Percentiles rank a stretch among this genome's conserved stretches.
Evolutionary conservation across 2,113 vertebrate species (phyloP).

Genomic region (Caloenas nicobarica): DNA sequence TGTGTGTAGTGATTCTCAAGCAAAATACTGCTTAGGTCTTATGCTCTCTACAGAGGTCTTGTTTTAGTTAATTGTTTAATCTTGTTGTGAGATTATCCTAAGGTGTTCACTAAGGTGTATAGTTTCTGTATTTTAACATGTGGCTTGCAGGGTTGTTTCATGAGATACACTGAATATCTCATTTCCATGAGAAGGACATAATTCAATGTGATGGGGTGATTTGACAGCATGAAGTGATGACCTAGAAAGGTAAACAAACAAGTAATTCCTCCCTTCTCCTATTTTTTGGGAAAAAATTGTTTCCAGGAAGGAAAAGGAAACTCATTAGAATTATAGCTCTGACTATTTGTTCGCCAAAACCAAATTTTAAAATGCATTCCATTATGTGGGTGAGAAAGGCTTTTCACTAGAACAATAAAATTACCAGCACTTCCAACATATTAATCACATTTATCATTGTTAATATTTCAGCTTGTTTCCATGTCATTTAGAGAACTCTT

Average conservation of each 20-base stretch:
- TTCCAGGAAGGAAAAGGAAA: neutral
- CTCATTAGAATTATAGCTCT: neutral
- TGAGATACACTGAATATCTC: neutral
- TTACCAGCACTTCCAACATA: neutral
- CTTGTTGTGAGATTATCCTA: neutral
- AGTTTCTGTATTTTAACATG: neutral
- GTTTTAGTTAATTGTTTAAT: neutral
- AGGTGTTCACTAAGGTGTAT: neutral
- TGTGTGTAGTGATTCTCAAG: neutral
- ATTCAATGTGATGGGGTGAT: neutral
- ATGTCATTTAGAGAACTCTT: neutral
- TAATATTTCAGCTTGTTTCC: neutral
- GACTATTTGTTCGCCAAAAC: neutral
- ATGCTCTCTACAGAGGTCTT: neutral
- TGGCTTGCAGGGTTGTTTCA: neutral
- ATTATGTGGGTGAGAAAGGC: neutral
- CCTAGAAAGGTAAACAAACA: neutral
- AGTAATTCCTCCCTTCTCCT: neutral
- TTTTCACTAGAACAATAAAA: neutral
- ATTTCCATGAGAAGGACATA: neutral
- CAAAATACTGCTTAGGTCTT: neutral
- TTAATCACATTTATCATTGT: neutral
- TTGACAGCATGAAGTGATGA: neutral
- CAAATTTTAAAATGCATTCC: neutral
- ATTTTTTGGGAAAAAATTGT: rapidly evolving